A percentile compares a stretch with the other conserved stretches of the same genome.
Evolutionary conservation across 2,888 invertebrate species (phyloP).

Genomic region (Leptura quadrifasciata): DNA sequence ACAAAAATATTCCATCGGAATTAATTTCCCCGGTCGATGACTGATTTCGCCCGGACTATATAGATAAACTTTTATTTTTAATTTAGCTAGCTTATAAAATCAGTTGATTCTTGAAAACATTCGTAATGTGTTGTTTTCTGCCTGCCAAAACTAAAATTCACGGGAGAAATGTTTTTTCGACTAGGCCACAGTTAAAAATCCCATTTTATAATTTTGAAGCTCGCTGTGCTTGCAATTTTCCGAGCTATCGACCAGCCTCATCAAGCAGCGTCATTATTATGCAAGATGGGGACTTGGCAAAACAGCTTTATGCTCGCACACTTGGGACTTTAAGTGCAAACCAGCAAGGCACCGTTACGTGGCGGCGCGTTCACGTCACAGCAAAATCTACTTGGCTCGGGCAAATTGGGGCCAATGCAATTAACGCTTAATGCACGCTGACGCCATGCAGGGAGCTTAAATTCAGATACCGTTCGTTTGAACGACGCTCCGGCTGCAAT

Average conservation of each 20-base stretch:
- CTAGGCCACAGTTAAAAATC: too few relatives aligned
- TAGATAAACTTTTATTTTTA: too few relatives aligned
- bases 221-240: too few relatives aligned
- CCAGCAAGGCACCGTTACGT: slow-evolving; percentile 37
- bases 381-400: slow-evolving; percentile 25
- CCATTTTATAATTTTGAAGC: too few relatives aligned
- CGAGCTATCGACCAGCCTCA: background rate
- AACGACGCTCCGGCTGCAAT: background rate
- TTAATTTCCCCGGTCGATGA: too few relatives aligned
- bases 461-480: slow-evolving; percentile 33
- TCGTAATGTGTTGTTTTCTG: too few relatives aligned
- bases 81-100: too few relatives aligned
- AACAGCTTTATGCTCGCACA: slow-evolving; percentile 4
- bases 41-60: too few relatives aligned
- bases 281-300: background rate
- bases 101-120: too few relatives aligned
- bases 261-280: background rate
- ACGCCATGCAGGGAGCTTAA: slow-evolving; percentile 24
- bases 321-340: slow-evolving; percentile 1
- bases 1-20: too few relatives aligned
- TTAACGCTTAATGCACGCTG: slow-evolving; percentile 12
- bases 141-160: too few relatives aligned
- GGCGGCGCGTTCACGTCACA: slow-evolving; percentile 25
- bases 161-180: too few relatives aligned
- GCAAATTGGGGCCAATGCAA: slow-evolving; percentile 40